Evolutionary conservation across 2,888 invertebrate genomes (phyloP), one percentile per base, ranked within the genome.

Genomic region (Lochmaea capreae): DNA sequence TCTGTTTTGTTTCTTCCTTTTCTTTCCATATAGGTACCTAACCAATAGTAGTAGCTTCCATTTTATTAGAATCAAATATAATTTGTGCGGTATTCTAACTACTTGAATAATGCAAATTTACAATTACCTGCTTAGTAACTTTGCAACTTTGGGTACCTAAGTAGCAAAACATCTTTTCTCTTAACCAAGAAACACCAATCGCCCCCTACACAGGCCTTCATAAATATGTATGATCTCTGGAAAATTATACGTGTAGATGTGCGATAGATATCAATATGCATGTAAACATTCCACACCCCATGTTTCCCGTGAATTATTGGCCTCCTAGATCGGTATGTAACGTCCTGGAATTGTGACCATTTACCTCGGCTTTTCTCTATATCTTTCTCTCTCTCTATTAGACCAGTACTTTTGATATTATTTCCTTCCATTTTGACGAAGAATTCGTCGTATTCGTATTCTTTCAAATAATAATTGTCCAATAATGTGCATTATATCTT

Each of bases 231-330:
- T 85, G 83, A 54, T 79, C 79, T 79, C 78, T 82, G 83, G 84
- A 85, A 33, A 86, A 86, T 86, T 86, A 86, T 87, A 85, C 84
- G 85, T 86, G 86, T 86, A 86, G 86, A 87, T 86, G 84, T 84
- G 83, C 85, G 86, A 86, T 85, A 86, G 87, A 87, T 87, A 87
- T 87, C 87, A 87, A 87, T 87, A 87, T 87, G 86, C 85, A 87
- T 87, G 87, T 87, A 86, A 87, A 87, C 87, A 86, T 86, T 85
- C 84, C 84, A 85, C 84, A 84, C 84, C 85, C 84, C 84, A 83
- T 86, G 86, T 87, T 85, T 81, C 79, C 82, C 80, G 81, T 85
- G 85, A 86, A 81, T 86, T 86, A 86, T 86, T 83, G 80, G 80
- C 75, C 80, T 78, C 78, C 81, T 81, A 83, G 84, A 83, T 82